Base-by-base conservation (phyloP, 2,888 invertebrate genomes). In the Formica aserva region DNA sequence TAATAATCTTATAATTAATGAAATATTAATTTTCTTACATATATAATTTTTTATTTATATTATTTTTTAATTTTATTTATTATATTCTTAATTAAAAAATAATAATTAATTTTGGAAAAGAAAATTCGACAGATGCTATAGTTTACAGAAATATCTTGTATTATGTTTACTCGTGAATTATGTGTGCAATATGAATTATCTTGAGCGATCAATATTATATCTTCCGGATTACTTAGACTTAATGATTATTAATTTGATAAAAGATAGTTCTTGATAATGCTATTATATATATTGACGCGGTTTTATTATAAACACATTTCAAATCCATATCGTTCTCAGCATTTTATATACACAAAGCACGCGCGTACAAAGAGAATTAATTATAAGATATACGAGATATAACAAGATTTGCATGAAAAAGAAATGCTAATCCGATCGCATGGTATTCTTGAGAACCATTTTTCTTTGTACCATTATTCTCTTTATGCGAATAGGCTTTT, bases 191-290 rank as follows among this genome's bases (percentile, higher is more conserved):
- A 48, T 48, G 48, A 48, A 48, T 48, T 48, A 48, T 77, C 29
- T 29, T 11, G 29, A 32, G 6, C 22, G 57, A 78, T 78, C 77
- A 52, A 71, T 78, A 78, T 57, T 78, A 78, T 78, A 26, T 32
- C 32, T 69, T 38, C 1, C 9, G 1, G 22, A 38, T 15, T 22
- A 69, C 3, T 69, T 57, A 78, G 41, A 29, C 9, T 76, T 66
- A 35, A 52, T 52, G 32, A 9, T 8, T 65, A 22, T 11, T 48
- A 78, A 48, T 57, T 78, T 71, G 11, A 57, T 41, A 55, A 15
- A 77, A 55, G 26, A 1, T 13, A 67, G 1, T 57, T 22, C 41
- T 32, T 69, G n/a, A 29, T n/a, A 41, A 4, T 29, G n/a, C 3
- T n/a, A 4, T 66, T 67, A 38, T 26, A n/a, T 41, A 38, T 35